Percentiles rank a stretch among this genome's conserved stretches.
phyloP scores from a whole-genome alignment of 2,113 vertebrate species.

The Glaucomys volans region DNA sequence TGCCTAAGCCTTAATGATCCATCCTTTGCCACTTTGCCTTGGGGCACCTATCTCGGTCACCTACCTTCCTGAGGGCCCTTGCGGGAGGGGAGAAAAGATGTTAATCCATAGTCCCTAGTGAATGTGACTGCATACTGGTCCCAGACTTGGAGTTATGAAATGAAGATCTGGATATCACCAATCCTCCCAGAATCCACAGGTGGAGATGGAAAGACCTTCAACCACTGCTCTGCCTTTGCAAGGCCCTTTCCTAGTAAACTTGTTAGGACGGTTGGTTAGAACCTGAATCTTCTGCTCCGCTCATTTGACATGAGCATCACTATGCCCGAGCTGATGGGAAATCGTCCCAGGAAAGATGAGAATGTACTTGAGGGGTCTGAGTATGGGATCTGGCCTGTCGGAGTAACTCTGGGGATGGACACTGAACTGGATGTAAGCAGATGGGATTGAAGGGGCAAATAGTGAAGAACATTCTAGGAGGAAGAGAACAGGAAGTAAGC shows the following conservation, averaged over 20 bases:
- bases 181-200: not conserved
- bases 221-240: not conserved
- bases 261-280: not conserved
- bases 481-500: no score
- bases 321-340: not conserved
- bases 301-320: not conserved
- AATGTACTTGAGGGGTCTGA: no score
- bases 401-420: not conserved
- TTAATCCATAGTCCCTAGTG: no score
- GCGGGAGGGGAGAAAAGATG: not conserved
- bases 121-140: no score
- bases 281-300: not conserved
- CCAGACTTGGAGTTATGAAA: not conserved
- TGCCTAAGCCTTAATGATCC: not conserved
- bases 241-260: not conserved
- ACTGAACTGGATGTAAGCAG: rapidly evolving
- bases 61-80: not conserved
- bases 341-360: not conserved
- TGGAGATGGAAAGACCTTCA: not conserved
- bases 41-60: not conserved
- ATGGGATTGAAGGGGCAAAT: no score
- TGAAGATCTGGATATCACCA: not conserved
- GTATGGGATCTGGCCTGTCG: not conserved
- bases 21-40: not conserved
- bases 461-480: no score